Evolutionary conservation across 2,797 vertebrate genomes (phyloP).

Genomic region (Garrulus glandarius): DNA sequence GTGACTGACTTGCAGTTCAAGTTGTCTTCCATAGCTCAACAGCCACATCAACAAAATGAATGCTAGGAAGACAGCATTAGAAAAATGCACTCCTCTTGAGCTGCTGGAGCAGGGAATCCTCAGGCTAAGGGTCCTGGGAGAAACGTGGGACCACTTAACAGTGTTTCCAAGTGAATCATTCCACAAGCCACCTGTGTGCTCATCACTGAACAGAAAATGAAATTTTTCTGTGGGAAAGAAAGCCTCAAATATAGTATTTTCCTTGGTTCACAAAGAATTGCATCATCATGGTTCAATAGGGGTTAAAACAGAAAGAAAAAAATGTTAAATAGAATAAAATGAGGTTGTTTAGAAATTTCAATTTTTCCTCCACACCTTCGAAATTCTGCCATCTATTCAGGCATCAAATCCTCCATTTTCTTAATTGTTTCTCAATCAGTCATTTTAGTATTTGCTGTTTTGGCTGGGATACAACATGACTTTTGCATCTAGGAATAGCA

Average conservation of each 20-base stretch:
- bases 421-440: neutral
- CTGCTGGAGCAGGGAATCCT: neutral
- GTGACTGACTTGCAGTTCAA: neutral
- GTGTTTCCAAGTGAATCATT: neutral
- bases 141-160: neutral
- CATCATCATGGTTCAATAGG: neutral
- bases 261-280: neutral
- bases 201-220: neutral
- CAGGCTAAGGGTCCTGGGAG: neutral
- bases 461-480: neutral
- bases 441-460: neutral
- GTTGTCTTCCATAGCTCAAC: conserved; percentile 17
- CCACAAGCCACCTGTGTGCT: neutral
- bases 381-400: neutral
- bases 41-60: neutral
- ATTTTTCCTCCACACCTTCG: neutral
- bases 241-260: neutral
- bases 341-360: neutral
- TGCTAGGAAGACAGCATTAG: neutral
- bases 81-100: conserved; percentile 30
- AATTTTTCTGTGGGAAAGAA: neutral
- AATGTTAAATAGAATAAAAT: neutral
- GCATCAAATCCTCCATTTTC: neutral
- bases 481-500: neutral
- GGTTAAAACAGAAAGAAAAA: neutral